phyloP scores from a whole-genome alignment of 2,888 invertebrate species.

The Trachelus stipa region DNA sequence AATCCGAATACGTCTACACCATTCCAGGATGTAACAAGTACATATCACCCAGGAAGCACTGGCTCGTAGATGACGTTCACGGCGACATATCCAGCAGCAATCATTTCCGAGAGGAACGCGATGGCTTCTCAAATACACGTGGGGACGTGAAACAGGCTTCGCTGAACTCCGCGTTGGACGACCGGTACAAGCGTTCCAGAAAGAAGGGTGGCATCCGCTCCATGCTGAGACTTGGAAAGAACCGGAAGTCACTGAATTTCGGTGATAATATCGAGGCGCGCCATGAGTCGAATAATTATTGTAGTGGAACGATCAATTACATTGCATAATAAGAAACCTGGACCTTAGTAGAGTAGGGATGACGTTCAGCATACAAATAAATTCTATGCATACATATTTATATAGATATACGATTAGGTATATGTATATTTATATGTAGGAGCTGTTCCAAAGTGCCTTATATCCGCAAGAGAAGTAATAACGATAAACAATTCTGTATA shows the following conservation, averaged over 20 bases:
- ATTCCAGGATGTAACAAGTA: slow-evolving; percentile 60
- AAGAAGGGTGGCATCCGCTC: slow-evolving; percentile 63
- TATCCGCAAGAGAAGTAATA: slow-evolving; percentile 40
- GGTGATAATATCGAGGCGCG: slow-evolving; percentile 61
- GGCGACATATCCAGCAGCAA: slow-evolving; percentile 67
- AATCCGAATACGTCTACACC: slow-evolving; percentile 59
- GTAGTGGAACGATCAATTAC: slow-evolving; percentile 64
- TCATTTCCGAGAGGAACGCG: slow-evolving; percentile 69
- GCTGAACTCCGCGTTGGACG: slow-evolving; percentile 72
- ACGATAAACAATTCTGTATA: slow-evolving; percentile 48
- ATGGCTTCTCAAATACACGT: slow-evolving; percentile 75
- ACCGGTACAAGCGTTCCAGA: slow-evolving; percentile 60
- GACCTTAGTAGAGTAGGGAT: slow-evolving; percentile 25
- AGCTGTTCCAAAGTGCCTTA: slow-evolving; percentile 65
- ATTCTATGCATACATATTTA: slow-evolving; percentile 18
- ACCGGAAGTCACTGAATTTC: slow-evolving; percentile 63
- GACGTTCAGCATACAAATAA: slow-evolving; percentile 32
- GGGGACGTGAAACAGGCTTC: slow-evolving; percentile 84
- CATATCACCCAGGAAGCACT: slow-evolving; percentile 79
- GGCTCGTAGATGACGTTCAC: slow-evolving; percentile 80
- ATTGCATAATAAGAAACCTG: slow-evolving; percentile 55
- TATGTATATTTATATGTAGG: slow-evolving; percentile 30
- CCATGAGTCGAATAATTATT: slow-evolving; percentile 62
- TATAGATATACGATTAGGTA: slow-evolving; percentile 27
- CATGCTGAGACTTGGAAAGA: slow-evolving; percentile 62